A percentile compares a stretch with the other conserved stretches of the same genome.
phyloP scores from a whole-genome alignment of 2,113 vertebrate species.

The Nipponia nippon region DNA sequence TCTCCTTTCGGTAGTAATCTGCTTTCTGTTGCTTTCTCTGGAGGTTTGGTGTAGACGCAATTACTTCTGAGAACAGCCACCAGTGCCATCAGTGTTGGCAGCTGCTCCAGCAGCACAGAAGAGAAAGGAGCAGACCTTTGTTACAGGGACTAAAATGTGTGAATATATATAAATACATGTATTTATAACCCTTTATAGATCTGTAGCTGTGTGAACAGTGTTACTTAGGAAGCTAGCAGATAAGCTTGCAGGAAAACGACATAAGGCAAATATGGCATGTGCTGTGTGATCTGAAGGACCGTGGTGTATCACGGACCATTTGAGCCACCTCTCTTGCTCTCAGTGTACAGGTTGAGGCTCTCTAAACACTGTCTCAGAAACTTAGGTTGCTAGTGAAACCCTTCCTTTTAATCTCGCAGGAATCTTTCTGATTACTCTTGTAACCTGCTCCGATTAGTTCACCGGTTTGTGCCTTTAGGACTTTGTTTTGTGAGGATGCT shows the following conservation, averaged over 20 bases:
- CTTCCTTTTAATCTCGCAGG: neutral
- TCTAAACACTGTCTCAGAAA: neutral
- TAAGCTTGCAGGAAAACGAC: neutral
- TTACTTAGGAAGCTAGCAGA: constrained; percentile 12
- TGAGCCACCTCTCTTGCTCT: neutral
- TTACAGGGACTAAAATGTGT: constrained; percentile 17
- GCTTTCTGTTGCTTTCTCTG: neutral
- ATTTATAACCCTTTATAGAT: constrained; percentile 41
- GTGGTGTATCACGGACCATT: neutral
- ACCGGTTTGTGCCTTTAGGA: constrained; percentile 58
- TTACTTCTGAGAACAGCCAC: constrained; percentile 4
- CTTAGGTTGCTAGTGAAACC: neutral
- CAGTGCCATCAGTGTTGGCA: neutral
- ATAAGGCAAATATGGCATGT: neutral
- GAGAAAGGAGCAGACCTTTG: neutral
- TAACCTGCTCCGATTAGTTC: neutral
- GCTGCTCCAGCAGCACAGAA: neutral
- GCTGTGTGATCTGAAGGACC: neutral
- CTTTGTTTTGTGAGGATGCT: constrained; percentile 31
- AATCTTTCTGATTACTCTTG: neutral
- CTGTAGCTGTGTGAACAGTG: neutral
- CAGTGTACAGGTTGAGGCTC: neutral
- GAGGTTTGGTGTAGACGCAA: neutral
- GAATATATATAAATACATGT: constrained; percentile 52
- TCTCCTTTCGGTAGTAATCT: neutral